Percentiles rank a stretch among this genome's conserved stretches.
These are phyloP conservation scores for Zele albiditarsus DNA, from an alignment of 2,888 invertebrate species.

Conservation along the genomic window DNA sequence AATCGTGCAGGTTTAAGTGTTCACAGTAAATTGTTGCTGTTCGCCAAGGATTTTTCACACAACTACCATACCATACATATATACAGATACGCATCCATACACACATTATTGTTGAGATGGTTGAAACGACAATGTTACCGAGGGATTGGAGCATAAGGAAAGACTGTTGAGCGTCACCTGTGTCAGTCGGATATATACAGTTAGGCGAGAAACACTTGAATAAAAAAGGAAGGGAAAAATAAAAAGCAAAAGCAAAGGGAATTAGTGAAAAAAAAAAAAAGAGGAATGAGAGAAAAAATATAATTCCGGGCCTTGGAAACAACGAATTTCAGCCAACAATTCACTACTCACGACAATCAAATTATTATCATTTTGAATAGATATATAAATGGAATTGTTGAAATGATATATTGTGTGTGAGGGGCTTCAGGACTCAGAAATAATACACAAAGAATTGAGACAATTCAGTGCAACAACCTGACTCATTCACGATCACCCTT, in stretches of 20 bases:
- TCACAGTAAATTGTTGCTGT: slow-evolving; percentile 12
- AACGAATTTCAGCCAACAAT: not conserved
- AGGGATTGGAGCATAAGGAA: slow-evolving; percentile 37
- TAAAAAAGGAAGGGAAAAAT: slow-evolving; percentile 3
- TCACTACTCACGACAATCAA: not conserved
- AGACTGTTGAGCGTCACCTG: slow-evolving; percentile 40
- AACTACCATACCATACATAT: slow-evolving; percentile 17
- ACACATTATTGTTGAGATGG: slow-evolving; percentile 18
- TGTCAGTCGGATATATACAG: slow-evolving; percentile 39
- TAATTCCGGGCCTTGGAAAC: slow-evolving; percentile 10
- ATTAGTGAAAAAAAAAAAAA: slow-evolving; percentile 1
- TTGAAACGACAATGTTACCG: slow-evolving; percentile 21
- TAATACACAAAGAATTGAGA: slow-evolving; percentile 20
- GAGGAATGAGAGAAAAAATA: not conserved
- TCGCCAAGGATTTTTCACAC: slow-evolving; percentile 13
- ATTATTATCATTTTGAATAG: not conserved
- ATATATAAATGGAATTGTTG: not conserved
- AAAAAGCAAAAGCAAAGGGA: not conserved
- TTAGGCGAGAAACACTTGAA: slow-evolving; percentile 33
- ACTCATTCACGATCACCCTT: slow-evolving; percentile 18
- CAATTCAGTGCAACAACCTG: slow-evolving; percentile 31
- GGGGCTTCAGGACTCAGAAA: not conserved
- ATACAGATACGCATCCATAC: not conserved
- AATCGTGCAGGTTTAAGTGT: slow-evolving; percentile 13
- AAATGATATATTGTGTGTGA: not conserved